Evolutionary conservation across 2,113 vertebrate species (phyloP), one percentile per base, ranked within the genome.

Genomic region (Myotis yumanensis): DNA sequence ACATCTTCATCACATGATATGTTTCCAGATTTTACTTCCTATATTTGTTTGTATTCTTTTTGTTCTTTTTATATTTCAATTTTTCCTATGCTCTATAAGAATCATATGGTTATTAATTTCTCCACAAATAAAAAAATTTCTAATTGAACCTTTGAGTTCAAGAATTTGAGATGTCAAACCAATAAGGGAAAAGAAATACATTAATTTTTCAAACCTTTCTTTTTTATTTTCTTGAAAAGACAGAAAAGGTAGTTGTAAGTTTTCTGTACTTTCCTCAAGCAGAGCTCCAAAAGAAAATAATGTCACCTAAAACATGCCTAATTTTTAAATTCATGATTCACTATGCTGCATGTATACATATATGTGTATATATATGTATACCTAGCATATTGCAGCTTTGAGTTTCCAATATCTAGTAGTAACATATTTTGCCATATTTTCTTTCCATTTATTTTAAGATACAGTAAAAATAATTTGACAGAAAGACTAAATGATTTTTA

Each of bases 381-480:
- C 9, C 17, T 75, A 77, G 11, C 5, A 59, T 89, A 79, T 64
- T 93, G 52, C n/a, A 54, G 40, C 11, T 77, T 76, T 85, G n/a
- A 43, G 43, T 86, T 95, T 96, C 54, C 54, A 86, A 64, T 18
- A 71, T 57, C 43, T 89, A 57, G 37, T 51, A 88, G 46, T 72
- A 96, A 96, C 28, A 93, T 15, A 57, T 40, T 96, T 92, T 94
- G 18, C 48, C 46, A 85, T 28, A 76, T 80, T 93, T 89, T 96
- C 32, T 48, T 75, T 95, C 23, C 52, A 51, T 83, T 81, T 90
- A 71, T 89, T 91, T 95, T 71, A 93, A 37, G n/a, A 81, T 91
- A 90, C 23, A 86, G 73, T 88, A 84, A 95, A 93, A 96, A 91
- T 93, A 93, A 91, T 87, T 82, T 87, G 92, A 92, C 37, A 85